Percentiles rank a stretch among this genome's conserved stretches.
phyloP scores from a whole-genome alignment of 2,797 vertebrate species.

The Acridotheres tristis region DNA sequence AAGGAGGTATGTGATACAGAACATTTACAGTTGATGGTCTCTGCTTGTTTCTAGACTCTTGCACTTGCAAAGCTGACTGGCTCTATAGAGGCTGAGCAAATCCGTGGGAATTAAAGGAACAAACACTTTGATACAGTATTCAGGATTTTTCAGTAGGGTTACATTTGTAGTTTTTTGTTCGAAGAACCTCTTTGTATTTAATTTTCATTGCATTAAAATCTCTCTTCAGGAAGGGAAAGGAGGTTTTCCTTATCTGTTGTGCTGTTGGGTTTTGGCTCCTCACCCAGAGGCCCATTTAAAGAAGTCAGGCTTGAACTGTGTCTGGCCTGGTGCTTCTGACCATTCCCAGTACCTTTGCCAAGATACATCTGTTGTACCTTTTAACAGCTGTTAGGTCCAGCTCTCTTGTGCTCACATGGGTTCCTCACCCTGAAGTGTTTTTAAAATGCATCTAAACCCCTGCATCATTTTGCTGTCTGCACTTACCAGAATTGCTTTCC shows the following conservation, averaged over 20 bases:
- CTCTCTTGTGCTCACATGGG: not conserved
- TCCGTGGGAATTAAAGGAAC: not conserved
- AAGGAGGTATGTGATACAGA: constrained; percentile 41
- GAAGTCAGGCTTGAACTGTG: not conserved
- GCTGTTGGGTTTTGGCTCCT: not conserved
- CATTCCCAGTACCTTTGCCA: not conserved
- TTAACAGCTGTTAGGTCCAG: not conserved
- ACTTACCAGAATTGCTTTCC: not conserved
- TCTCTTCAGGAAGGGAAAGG: not conserved
- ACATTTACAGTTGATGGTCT: not conserved
- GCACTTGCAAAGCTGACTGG: not conserved
- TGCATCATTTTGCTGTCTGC: not conserved
- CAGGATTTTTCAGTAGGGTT: not conserved
- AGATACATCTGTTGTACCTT: not conserved
- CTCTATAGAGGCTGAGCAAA: not conserved
- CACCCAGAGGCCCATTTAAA: not conserved
- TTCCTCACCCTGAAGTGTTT: not conserved
- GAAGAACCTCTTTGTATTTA: not conserved
- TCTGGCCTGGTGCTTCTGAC: not conserved
- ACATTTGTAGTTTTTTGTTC: not conserved
- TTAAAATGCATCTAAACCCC: not conserved
- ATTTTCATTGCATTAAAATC: not conserved
- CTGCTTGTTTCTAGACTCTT: not conserved
- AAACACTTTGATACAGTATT: not conserved
- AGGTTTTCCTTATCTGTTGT: not conserved